Evolutionary conservation across 2,888 invertebrate genomes (phyloP).

Genomic region (Augochlorella aurata): DNA sequence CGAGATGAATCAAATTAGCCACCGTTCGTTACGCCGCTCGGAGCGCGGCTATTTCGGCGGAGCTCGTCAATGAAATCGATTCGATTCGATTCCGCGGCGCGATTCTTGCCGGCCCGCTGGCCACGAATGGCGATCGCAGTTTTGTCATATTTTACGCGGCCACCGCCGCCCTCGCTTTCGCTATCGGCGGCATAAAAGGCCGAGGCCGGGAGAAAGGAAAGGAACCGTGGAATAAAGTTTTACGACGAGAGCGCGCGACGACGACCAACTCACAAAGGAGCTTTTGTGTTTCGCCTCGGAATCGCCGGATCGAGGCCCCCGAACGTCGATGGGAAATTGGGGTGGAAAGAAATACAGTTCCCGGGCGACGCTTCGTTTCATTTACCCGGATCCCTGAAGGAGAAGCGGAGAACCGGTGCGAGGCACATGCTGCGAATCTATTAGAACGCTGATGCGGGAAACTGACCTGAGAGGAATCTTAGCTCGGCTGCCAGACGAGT

Average conservation of each 20-base stretch:
- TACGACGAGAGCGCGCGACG: slow-evolving; percentile 17
- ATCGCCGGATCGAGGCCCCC: background rate
- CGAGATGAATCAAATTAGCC: background rate
- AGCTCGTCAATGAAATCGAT: slow-evolving; percentile 62
- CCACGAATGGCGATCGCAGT: slow-evolving; percentile 63
- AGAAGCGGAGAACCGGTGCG: background rate
- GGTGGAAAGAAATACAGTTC: background rate
- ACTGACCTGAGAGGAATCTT: background rate
- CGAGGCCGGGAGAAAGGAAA: slow-evolving; percentile 13
- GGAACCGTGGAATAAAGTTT: slow-evolving; percentile 40
- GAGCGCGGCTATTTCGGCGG: background rate
- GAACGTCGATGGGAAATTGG: slow-evolving; percentile 17
- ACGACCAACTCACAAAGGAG: slow-evolving; percentile 20
- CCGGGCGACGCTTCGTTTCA: slow-evolving; percentile 4
- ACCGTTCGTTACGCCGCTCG: slow-evolving; percentile 19
- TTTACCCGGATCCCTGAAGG: background rate
- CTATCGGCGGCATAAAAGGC: slow-evolving; percentile 44
- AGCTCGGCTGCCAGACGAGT: too few relatives aligned
- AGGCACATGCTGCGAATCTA: background rate
- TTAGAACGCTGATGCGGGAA: background rate
- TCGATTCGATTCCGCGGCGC: slow-evolving; percentile 64
- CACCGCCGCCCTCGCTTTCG: slow-evolving; percentile 21
- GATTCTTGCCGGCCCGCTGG: slow-evolving; percentile 60
- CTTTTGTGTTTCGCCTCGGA: slow-evolving; percentile 26
- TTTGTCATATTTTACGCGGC: slow-evolving; percentile 69